Evolutionary conservation across 1,140 invertebrate genomes (phyloP).

Genomic region (Pentalonia nigronervosa): DNA sequence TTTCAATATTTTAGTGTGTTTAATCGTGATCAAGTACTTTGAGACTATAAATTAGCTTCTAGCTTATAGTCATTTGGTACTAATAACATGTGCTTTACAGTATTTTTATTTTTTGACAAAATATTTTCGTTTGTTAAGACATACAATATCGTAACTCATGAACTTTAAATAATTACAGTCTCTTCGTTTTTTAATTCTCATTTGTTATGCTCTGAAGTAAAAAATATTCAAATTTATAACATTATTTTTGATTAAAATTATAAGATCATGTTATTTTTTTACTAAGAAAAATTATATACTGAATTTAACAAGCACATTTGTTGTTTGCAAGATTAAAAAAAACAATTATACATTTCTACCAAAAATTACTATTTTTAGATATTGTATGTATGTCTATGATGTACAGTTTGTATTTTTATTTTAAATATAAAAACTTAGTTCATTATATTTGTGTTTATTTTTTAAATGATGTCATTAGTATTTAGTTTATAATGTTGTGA

Average conservation of each 20-base stretch:
- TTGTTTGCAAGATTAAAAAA: neutral
- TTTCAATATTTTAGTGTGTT: slow-evolving; percentile 13
- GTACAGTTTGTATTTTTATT: neutral
- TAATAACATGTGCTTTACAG: neutral
- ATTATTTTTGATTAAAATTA: slow-evolving; percentile 1
- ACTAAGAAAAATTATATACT: neutral
- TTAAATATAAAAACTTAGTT: neutral
- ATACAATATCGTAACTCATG: neutral
- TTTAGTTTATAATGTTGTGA: neutral
- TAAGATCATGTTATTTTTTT: neutral
- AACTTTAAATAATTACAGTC: neutral
- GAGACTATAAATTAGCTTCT: neutral
- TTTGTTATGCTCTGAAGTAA: neutral
- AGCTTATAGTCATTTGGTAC: slow-evolving; percentile 10
- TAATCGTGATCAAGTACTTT: neutral
- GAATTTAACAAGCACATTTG: neutral
- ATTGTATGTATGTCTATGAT: neutral
- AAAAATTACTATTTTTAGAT: neutral
- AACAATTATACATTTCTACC: too few species aligned
- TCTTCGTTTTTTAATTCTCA: neutral
- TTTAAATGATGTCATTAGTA: neutral
- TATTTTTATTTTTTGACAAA: slow-evolving; percentile 40
- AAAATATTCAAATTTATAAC: neutral
- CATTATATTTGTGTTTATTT: neutral
- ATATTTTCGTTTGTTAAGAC: slow-evolving; percentile 14